Percentiles rank a stretch among this genome's conserved stretches.
Evolutionary conservation across 2,797 vertebrate species (phyloP).

Genomic region (Oryzias dopingdopingensis): DNA sequence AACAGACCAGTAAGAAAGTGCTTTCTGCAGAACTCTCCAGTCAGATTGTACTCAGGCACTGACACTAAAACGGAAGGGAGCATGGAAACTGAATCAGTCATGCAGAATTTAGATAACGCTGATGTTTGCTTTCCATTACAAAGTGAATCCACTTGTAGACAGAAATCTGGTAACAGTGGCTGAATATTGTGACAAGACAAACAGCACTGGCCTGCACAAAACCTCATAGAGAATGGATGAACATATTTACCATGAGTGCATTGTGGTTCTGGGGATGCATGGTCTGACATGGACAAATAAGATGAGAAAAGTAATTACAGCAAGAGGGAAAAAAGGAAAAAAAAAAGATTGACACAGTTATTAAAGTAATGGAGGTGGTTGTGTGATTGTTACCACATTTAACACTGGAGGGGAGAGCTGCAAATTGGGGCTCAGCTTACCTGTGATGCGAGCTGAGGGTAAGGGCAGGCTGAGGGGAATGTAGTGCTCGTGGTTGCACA

Average conservation of each 20-base stretch:
- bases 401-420: neutral
- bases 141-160: conserved; percentile 10
- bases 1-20: conserved; percentile 95
- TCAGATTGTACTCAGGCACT: conserved; percentile 94
- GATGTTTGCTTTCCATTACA: conserved; percentile 32
- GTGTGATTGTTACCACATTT: conserved; percentile 34
- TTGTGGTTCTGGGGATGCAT: conserved; percentile 71
- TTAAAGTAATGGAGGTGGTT: conserved; percentile 55
- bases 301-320: conserved; percentile 33
- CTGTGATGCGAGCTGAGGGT: conserved; percentile 88
- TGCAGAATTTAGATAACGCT: conserved; percentile 15
- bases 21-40: conserved; percentile 96
- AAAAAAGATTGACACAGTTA: conserved; percentile 49
- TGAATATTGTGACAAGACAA: conserved; percentile 25
- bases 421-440: conserved; percentile 63
- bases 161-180: conserved; percentile 23
- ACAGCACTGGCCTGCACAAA: conserved; percentile 12
- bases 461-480: conserved; percentile 93
- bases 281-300: conserved; percentile 74
- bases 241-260: conserved; percentile 79
- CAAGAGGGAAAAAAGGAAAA: conserved; percentile 16
- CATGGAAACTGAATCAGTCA: conserved; percentile 17
- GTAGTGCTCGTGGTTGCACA: conserved; percentile 97
- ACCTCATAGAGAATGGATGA: conserved; percentile 37
- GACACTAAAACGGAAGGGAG: conserved; percentile 30